phyloP scores from a whole-genome alignment of 2,113 vertebrate genomes.

The Pyrgilauda ruficollis region DNA sequence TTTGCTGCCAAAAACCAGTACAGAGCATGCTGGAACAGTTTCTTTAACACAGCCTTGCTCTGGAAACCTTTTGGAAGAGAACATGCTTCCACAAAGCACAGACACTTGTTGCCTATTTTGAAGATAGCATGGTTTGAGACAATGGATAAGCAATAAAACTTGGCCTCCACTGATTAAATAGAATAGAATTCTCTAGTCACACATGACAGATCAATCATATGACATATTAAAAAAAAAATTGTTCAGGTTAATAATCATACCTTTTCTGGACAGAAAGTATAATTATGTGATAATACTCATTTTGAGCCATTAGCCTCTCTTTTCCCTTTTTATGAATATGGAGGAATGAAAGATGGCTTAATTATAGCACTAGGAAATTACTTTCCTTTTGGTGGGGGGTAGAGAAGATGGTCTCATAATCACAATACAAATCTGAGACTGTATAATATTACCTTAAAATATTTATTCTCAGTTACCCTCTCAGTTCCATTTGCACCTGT shows the following conservation, averaged over 20 bases:
- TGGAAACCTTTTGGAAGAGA: not conserved
- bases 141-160: not conserved
- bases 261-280: conserved; percentile 3
- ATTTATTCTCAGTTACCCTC: conserved; percentile 17
- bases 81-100: not conserved
- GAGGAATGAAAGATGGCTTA: conserved; percentile 36
- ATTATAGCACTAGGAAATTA: conserved; percentile 49
- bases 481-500: not conserved
- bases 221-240: not conserved
- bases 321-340: not conserved
- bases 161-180: not conserved
- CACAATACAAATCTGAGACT: not conserved
- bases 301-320: conserved; percentile 10
- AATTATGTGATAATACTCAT: not conserved
- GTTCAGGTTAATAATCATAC: not conserved
- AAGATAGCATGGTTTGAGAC: not conserved
- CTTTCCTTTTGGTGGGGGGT: not conserved
- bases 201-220: not conserved
- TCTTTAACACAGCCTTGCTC: not conserved
- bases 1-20: not conserved
- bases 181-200: not conserved
- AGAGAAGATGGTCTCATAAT: not conserved
- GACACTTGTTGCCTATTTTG: not conserved
- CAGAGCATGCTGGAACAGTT: not conserved
- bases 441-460: conserved; percentile 27